A percentile compares a stretch with the other conserved stretches of the same genome.
These are phyloP conservation scores for Jordanella pulchra DNA, from an alignment of 2,797 vertebrate species.

Conservation along the genomic window DNA sequence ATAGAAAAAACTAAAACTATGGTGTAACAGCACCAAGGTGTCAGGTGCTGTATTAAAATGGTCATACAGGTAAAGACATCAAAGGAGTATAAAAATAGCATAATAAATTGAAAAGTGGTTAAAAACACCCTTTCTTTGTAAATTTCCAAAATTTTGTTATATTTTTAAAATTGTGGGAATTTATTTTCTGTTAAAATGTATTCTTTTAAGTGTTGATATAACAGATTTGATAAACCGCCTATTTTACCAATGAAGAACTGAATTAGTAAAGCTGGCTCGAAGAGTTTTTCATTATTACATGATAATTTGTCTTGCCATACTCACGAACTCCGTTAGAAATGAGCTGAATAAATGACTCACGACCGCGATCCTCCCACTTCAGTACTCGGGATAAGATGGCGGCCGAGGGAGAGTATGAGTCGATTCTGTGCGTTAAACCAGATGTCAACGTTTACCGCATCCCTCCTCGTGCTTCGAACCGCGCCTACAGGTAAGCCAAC, in stretches of 20 bases:
- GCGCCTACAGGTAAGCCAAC: slow-evolving; percentile 88
- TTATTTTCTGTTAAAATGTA: too few relatives aligned
- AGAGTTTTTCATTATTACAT: not conserved
- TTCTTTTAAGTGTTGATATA: too few relatives aligned
- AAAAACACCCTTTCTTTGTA: too few relatives aligned
- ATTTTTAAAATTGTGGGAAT: too few relatives aligned
- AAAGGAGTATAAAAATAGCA: too few relatives aligned
- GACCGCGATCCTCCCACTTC: slow-evolving; percentile 61
- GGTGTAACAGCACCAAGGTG: too few relatives aligned
- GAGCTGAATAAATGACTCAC: slow-evolving; percentile 57
- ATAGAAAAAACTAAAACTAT: too few relatives aligned
- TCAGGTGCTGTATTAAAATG: too few relatives aligned
- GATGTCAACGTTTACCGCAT: slow-evolving; percentile 93
- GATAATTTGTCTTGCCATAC: not conserved
- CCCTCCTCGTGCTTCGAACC: slow-evolving; percentile 92
- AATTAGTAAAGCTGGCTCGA: not conserved
- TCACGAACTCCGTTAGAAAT: slow-evolving; percentile 11
- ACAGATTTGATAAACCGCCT: too few relatives aligned
- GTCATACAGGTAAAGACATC: too few relatives aligned
- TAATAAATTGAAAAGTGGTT: too few relatives aligned
- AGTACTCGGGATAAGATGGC: slow-evolving; percentile 81
- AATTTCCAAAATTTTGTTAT: too few relatives aligned
- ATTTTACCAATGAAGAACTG: not conserved
- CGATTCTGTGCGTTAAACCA: slow-evolving; percentile 90
- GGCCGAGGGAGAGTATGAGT: slow-evolving; percentile 89